Conservation (phyloP, 2,888 invertebrate species). For the Furcula furcula region DNA sequence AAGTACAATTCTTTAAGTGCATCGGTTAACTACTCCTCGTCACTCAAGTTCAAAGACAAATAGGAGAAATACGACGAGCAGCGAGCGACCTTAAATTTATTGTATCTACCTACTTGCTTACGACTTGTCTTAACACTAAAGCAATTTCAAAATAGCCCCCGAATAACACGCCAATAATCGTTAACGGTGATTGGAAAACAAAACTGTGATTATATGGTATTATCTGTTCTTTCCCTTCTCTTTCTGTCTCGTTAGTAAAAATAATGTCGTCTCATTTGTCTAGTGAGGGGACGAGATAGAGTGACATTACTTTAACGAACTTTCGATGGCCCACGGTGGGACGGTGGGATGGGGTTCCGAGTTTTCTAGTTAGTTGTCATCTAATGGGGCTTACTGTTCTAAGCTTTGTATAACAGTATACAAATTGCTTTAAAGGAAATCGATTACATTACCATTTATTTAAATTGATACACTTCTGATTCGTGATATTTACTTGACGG, state of each 20-base stretch:
- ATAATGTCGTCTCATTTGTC: slow-evolving; percentile 53
- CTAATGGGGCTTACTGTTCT: slow-evolving; percentile 26
- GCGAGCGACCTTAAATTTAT: slow-evolving; percentile 66
- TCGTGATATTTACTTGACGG: no score
- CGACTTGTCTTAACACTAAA: slow-evolving; percentile 76
- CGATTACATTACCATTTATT: slow-evolving; percentile 8
- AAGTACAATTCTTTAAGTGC: no score
- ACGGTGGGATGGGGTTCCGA: slow-evolving; percentile 46
- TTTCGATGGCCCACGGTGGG: slow-evolving; percentile 69
- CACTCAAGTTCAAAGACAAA: no score
- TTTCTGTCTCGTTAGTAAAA: slow-evolving; percentile 35
- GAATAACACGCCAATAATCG: slow-evolving; percentile 86
- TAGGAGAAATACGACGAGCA: no score
- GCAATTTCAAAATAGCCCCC: slow-evolving; percentile 77
- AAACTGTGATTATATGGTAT: slow-evolving; percentile 84
- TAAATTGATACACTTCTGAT: no score
- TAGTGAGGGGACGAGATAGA: slow-evolving; percentile 68
- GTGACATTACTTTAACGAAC: slow-evolving; percentile 80
- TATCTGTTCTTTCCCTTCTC: slow-evolving; percentile 56
- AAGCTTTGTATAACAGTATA: slow-evolving; percentile 30
- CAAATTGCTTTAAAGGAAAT: slow-evolving; percentile 24
- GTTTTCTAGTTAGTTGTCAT: slow-evolving; percentile 38
- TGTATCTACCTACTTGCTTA: slow-evolving; percentile 72
- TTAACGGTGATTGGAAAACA: slow-evolving; percentile 85
- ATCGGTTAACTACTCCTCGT: no score